phyloP scores from a whole-genome alignment of 2,113 vertebrate genomes.

The Picathartes gymnocephalus region DNA sequence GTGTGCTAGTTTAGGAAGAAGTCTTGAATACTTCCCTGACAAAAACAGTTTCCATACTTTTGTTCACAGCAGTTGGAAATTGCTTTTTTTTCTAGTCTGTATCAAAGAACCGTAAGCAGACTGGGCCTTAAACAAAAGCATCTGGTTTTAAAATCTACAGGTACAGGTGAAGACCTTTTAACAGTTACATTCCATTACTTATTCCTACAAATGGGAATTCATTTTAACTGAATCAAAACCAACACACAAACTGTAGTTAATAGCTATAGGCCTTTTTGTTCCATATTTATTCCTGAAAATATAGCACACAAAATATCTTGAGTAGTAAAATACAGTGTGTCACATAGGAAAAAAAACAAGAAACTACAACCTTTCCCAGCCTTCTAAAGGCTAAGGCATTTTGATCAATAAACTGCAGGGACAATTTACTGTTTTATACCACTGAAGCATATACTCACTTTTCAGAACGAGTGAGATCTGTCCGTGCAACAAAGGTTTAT shows the following conservation, averaged over 20 bases:
- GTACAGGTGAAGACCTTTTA: not conserved
- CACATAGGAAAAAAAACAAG: not conserved
- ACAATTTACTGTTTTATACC: slow-evolving; percentile 42
- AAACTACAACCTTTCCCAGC: not conserved
- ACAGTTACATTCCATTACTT: not conserved
- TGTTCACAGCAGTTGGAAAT: not conserved
- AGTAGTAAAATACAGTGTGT: slow-evolving; percentile 15
- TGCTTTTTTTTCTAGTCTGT: not conserved
- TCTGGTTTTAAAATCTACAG: not conserved
- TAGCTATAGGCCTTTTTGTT: slow-evolving; percentile 32
- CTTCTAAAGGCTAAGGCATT: slow-evolving; percentile 30
- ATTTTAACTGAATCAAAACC: slow-evolving; percentile 50
- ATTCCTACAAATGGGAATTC: not conserved
- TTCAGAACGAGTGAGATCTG: slow-evolving; percentile 26
- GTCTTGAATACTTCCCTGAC: not conserved
- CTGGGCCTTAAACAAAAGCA: not conserved
- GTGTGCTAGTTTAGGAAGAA: not conserved
- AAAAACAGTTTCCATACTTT: not conserved
- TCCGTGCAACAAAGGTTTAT: not conserved
- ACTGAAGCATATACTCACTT: slow-evolving; percentile 10
- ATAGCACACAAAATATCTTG: not conserved
- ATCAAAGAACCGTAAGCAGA: not conserved
- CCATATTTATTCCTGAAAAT: slow-evolving; percentile 13
- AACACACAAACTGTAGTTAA: slow-evolving; percentile 22
- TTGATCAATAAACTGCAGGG: slow-evolving; percentile 54